These are phyloP conservation scores for Plebejus melissa DNA, from an alignment of 2,888 invertebrate species.

Conservation along the genomic window DNA sequence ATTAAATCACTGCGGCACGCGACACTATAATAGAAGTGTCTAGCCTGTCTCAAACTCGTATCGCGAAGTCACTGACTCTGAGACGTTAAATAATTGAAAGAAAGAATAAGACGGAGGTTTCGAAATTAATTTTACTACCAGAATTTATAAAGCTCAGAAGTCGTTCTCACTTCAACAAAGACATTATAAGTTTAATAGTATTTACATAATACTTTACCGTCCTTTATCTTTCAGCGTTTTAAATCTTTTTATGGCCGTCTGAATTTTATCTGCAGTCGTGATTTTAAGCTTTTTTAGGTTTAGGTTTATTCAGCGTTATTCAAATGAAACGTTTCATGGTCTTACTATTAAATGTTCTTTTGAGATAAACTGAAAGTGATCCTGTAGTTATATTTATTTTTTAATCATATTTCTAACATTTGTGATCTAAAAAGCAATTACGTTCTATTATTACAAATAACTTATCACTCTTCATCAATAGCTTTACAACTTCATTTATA, in stretches of 20 bases:
- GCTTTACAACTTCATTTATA: not conserved
- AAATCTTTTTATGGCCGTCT: conserved; percentile 15
- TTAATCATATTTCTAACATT: too few species aligned
- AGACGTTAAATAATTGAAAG: conserved; percentile 33
- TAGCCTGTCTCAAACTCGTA: conserved; percentile 32
- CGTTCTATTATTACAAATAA: too few species aligned
- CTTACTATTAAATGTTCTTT: not conserved
- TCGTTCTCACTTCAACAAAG: conserved; percentile 24
- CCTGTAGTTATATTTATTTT: too few species aligned
- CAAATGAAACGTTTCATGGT: not conserved
- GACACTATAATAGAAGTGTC: conserved; percentile 24
- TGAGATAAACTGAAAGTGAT: not conserved
- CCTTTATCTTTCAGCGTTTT: conserved; percentile 17
- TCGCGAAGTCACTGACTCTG: conserved; percentile 33
- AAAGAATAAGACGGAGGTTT: conserved; percentile 22
- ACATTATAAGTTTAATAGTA: conserved; percentile 24
- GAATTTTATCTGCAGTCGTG: conserved; percentile 18
- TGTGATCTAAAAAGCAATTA: too few species aligned
- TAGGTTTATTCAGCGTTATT: not conserved
- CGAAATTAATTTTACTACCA: conserved; percentile 16
- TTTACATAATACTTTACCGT: conserved; percentile 23
- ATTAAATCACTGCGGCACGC: conserved; percentile 14
- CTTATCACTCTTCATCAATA: not conserved
- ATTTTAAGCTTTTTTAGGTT: conserved; percentile 8
- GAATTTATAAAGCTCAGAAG: conserved; percentile 23